Conservation (phyloP, 2,888 invertebrate species). For the Atrina japonica region DNA sequence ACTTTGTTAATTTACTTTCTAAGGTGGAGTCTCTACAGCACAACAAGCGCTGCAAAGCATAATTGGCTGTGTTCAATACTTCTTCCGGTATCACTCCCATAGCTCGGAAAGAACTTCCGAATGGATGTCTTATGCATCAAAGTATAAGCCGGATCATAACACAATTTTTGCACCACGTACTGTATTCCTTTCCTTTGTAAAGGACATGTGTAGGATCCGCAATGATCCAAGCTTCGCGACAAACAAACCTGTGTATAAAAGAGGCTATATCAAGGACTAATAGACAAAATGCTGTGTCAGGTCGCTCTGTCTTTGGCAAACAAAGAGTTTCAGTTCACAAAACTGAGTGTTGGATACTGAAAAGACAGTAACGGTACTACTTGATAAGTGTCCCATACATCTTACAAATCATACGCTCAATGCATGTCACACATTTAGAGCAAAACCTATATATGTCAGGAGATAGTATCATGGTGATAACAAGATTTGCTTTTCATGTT, state of each 20-base stretch:
- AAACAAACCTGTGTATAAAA: neutral
- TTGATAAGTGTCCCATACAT: neutral
- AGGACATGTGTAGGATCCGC: slow-evolving; percentile 2
- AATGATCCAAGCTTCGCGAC: slow-evolving; percentile 1
- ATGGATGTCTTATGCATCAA: neutral
- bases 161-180: neutral
- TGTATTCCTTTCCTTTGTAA: neutral
- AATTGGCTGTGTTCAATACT: slow-evolving; percentile 2
- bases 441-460: neutral
- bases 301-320: too few species aligned
- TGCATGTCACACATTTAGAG: neutral
- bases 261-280: neutral
- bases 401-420: neutral
- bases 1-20: slow-evolving; percentile 2
- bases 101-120: slow-evolving; percentile 1
- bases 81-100: slow-evolving; percentile 11
- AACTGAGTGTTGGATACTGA: too few species aligned
- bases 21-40: slow-evolving; percentile 4
- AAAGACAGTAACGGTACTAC: too few species aligned
- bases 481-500: neutral
- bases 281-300: too few species aligned
- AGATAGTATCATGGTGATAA: neutral
- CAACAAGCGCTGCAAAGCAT: neutral
- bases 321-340: too few species aligned
- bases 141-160: neutral